Evolutionary conservation across 2,113 vertebrate species (phyloP).

Genomic region (Alexandromys fortis): DNA sequence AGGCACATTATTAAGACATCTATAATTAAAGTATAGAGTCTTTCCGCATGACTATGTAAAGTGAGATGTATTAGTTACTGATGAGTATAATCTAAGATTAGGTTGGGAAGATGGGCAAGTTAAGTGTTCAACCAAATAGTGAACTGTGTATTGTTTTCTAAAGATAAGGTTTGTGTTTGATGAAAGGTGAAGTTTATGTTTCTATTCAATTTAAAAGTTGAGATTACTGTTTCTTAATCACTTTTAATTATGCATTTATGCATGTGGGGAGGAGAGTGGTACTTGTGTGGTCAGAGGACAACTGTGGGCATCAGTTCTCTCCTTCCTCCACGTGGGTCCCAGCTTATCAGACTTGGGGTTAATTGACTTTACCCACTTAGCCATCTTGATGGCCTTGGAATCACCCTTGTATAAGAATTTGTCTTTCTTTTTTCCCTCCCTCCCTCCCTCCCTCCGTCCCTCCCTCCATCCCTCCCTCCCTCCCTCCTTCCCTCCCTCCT

Average conservation of each 20-base stretch:
- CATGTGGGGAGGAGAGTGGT: background rate
- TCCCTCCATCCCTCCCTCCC: background rate
- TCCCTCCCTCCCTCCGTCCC: rapidly evolving
- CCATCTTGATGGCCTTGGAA: background rate
- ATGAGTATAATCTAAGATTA: conserved; percentile 85
- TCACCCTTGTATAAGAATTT: background rate
- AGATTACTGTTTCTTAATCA: background rate
- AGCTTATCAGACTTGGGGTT: background rate
- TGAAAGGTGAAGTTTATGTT: conserved; percentile 51
- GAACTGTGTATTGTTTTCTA: conserved; percentile 72
- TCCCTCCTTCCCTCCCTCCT: too few species aligned
- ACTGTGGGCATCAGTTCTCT: background rate
- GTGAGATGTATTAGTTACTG: conserved; percentile 82
- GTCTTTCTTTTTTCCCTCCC: background rate
- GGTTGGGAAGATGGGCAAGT: conserved; percentile 76
- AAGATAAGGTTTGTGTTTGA: conserved; percentile 77
- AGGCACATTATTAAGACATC: conserved; percentile 84
- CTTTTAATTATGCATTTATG: background rate
- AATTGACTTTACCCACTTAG: background rate
- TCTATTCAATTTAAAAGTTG: conserved; percentile 65
- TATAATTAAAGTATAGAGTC: conserved; percentile 86
- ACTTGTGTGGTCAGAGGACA: background rate
- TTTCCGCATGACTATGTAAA: conserved; percentile 80
- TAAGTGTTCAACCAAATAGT: conserved; percentile 62
- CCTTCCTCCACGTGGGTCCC: background rate